Conservation (phyloP, 2,797 vertebrate genomes). For the Neosalanx taihuensis region DNA sequence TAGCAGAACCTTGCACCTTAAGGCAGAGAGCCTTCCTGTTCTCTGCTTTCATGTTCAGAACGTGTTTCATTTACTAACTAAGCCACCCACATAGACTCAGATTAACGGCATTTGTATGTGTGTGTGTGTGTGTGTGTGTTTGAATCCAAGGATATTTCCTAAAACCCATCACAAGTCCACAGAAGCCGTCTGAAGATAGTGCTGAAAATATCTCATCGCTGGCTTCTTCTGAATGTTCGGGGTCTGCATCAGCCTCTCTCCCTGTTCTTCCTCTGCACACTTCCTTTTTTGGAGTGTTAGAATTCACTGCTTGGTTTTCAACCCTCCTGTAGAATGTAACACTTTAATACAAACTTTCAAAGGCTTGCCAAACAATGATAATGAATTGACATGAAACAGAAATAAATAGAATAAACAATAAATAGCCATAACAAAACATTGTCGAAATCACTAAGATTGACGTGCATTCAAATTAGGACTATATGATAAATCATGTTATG, state of each 20-base stretch:
- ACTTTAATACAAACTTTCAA: slow-evolving; percentile 34
- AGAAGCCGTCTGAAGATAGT: too few relatives aligned
- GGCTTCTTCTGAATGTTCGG: not conserved
- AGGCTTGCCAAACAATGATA: too few relatives aligned
- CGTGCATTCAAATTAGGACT: too few relatives aligned
- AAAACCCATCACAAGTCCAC: too few relatives aligned
- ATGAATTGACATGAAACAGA: too few relatives aligned
- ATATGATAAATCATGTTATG: too few relatives aligned
- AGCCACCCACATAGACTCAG: not conserved
- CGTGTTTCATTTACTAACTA: not conserved
- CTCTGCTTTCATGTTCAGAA: not conserved
- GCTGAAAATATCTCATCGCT: not conserved
- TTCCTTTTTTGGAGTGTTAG: not conserved
- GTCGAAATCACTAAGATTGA: too few relatives aligned
- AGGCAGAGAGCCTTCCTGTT: not conserved
- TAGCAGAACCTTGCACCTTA: too few relatives aligned
- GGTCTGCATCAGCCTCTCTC: not conserved
- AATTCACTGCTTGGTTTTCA: slow-evolving; percentile 23
- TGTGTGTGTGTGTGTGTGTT: not conserved
- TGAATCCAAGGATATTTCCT: not conserved
- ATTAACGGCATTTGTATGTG: not conserved
- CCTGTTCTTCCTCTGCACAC: not conserved
- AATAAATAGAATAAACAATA: too few relatives aligned
- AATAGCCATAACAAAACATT: too few relatives aligned
- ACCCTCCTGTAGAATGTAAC: slow-evolving; percentile 39